Evolutionary conservation across 2,888 invertebrate species (phyloP).

Genomic region (Apodemia duryi): DNA sequence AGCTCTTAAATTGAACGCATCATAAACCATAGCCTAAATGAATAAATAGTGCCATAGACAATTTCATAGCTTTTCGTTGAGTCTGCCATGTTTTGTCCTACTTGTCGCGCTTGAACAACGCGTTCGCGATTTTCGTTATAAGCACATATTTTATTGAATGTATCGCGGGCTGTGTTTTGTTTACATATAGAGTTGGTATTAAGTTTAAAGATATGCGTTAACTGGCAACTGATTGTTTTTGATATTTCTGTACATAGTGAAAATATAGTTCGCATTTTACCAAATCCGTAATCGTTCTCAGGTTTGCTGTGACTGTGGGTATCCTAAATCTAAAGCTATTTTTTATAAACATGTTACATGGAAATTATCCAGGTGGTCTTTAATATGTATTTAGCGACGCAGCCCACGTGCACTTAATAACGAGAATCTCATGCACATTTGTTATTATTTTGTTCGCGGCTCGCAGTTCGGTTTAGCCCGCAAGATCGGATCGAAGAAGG

Average conservation of each 20-base stretch:
- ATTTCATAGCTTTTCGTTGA: slow-evolving; percentile 64
- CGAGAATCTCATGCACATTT: slow-evolving; percentile 82
- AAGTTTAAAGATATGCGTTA: slow-evolving; percentile 51
- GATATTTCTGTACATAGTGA: slow-evolving; percentile 56
- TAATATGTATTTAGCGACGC: slow-evolving; percentile 61
- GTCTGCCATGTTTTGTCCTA: slow-evolving; percentile 80
- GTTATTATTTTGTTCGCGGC: slow-evolving; percentile 86
- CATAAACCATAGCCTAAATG: slow-evolving; percentile 46
- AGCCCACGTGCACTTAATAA: slow-evolving; percentile 75
- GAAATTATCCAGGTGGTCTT: slow-evolving; percentile 46
- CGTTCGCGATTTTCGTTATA: slow-evolving; percentile 66
- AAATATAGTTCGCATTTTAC: slow-evolving; percentile 64
- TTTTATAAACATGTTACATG: slow-evolving; percentile 42
- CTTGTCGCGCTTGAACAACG: slow-evolving; percentile 78
- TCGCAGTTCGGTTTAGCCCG: slow-evolving; percentile 80
- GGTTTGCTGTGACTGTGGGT: slow-evolving; percentile 46
- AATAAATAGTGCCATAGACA: slow-evolving; percentile 67
- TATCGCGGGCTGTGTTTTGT: slow-evolving; percentile 71
- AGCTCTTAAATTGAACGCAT: slow-evolving; percentile 28
- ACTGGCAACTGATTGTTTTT: slow-evolving; percentile 50
- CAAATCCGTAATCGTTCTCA: slow-evolving; percentile 60
- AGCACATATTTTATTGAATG: slow-evolving; percentile 70
- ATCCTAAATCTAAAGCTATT: slow-evolving; percentile 51
- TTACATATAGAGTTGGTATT: slow-evolving; percentile 69
- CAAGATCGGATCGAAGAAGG: slow-evolving; percentile 60